These are phyloP conservation scores for Nerophis ophidion DNA, from an alignment of 2,113 vertebrate genomes.

Conservation along the genomic window DNA sequence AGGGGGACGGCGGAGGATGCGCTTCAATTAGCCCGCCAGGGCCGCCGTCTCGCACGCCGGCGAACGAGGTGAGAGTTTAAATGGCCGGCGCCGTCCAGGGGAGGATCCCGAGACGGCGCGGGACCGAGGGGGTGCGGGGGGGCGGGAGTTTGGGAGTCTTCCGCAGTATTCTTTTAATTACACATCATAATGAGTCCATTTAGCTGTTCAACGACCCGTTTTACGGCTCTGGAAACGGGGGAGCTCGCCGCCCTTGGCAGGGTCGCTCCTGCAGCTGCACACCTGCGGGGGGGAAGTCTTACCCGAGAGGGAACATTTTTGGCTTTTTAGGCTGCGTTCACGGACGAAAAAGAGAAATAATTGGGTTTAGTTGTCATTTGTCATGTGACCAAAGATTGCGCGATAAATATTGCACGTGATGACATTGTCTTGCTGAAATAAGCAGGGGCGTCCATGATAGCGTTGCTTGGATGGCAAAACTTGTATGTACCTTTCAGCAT, in stretches of 20 bases:
- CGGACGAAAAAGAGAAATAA: background rate
- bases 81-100: slow-evolving; percentile 67
- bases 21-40: slow-evolving; percentile 64
- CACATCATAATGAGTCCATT: slow-evolving; percentile 79
- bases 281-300: slow-evolving; percentile 34
- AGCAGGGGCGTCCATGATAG: too few relatives aligned
- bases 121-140: slow-evolving; percentile 56
- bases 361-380: background rate
- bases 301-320: slow-evolving; percentile 30
- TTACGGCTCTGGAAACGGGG: slow-evolving; percentile 65
- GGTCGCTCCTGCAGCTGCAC: slow-evolving; percentile 71
- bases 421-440: too few relatives aligned
- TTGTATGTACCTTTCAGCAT: too few relatives aligned
- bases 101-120: slow-evolving; percentile 58
- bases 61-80: slow-evolving; percentile 69
- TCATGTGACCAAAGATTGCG: background rate
- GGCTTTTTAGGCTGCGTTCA: background rate
- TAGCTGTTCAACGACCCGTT: slow-evolving; percentile 78
- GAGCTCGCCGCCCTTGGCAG: slow-evolving; percentile 76
- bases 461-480: too few relatives aligned
- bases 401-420: too few relatives aligned
- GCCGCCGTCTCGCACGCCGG: slow-evolving; percentile 63
- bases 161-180: slow-evolving; percentile 75
- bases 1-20: slow-evolving; percentile 60
- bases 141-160: slow-evolving; percentile 64